Evolutionary conservation across 2,113 vertebrate species (phyloP).

Genomic region (Bufo gargarizans): DNA sequence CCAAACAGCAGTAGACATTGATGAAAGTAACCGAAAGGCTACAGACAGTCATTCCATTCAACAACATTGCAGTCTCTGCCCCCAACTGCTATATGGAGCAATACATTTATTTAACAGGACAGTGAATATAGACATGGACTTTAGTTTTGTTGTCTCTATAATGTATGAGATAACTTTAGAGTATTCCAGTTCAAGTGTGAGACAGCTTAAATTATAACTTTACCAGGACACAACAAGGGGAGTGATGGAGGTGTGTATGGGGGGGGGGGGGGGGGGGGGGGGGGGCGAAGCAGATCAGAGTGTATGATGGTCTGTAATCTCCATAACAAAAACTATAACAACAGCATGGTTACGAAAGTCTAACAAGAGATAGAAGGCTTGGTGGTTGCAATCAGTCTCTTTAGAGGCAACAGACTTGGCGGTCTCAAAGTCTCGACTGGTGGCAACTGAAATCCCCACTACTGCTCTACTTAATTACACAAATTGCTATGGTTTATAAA

Average conservation of each 20-base stretch:
- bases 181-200: background rate
- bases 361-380: no score
- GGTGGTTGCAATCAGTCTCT: no score
- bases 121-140: background rate
- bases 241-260: conserved; percentile 37
- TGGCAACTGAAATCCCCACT: no score
- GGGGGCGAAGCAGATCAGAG: conserved; percentile 48
- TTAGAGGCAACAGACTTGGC: no score
- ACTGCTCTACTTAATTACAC: no score
- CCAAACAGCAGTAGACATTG: no score
- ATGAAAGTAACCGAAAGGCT: no score
- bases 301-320: background rate
- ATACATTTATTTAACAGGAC: background rate
- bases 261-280: no score
- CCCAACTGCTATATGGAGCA: no score
- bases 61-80: background rate
- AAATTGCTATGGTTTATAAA: no score
- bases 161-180: background rate
- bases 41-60: background rate
- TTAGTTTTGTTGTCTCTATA: background rate
- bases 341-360: background rate
- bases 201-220: conserved; percentile 40
- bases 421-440: no score
- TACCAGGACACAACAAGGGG: conserved; percentile 46
- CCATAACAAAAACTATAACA: background rate